Evolutionary conservation across 2,113 vertebrate species (phyloP), one percentile per base, ranked within the genome.

Genomic region (Tylochromis polylepis): DNA sequence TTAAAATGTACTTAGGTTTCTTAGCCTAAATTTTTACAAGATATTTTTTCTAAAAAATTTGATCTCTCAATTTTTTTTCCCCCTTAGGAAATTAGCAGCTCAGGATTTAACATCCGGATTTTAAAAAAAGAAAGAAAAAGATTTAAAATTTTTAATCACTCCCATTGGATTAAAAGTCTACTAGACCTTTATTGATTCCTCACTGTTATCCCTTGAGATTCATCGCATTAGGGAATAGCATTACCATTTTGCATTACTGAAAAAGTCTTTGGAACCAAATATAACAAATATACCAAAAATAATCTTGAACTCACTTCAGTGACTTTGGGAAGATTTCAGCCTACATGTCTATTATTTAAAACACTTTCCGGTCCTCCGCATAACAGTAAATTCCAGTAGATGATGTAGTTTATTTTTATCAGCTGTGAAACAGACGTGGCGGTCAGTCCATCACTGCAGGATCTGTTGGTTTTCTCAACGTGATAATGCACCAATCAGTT

Each of bases 361-460:
- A 29, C 24, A 18, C 43, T 41, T 5, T 15, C 56, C 8, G 2
- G 46, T 36, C 70, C 24, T 12, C 8, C 1, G 55, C 49, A 7
- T 65, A 31, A 43, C 22, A 57, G 27, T n/a, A 65, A 86, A 81
- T 58, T 62, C 62, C 46, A 72, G 55, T 3, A 49, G 29, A 41
- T 81, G 81, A 43, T n/a, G 16, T 9, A n/a, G 18, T 67, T 84
- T 31, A 67, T 62, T 82, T 90, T 86, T 79, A 82, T 90, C 56
- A 77, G 58, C 53, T n/a, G 53, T 34, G 80, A 77, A 88, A 49
- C 53, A 58, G 75, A 34, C 84, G 11, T 27, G 60, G 46, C 15
- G 2, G 65, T 62, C 60, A 24, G 24, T 41, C 56, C 34, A 12
- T 83, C 31, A 14, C 88, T 3, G 59, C 34, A 1, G 77, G 62